Evolutionary conservation across 2,113 vertebrate genomes (phyloP).

Genomic region (Coreoperca whiteheadi): DNA sequence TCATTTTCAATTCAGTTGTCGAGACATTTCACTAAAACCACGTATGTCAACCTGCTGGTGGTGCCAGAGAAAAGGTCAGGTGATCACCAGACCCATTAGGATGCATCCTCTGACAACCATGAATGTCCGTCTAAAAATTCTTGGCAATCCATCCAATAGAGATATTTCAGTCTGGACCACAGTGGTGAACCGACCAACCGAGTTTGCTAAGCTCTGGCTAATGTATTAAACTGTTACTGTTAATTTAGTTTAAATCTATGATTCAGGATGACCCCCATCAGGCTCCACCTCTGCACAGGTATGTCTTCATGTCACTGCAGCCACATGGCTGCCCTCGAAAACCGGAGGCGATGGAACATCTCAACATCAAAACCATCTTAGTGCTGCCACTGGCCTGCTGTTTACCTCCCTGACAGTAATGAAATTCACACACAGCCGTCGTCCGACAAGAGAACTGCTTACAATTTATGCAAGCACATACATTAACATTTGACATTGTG

Average conservation of each 20-base stretch:
- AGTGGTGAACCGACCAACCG: not conserved
- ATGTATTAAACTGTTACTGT: no score
- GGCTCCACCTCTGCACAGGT: not conserved
- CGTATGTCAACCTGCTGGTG: no score
- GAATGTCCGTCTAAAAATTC: not conserved
- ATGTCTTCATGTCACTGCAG: constrained; percentile 48
- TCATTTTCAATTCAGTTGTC: no score
- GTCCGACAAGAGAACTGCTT: constrained; percentile 33
- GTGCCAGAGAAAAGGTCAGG: not conserved
- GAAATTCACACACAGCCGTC: constrained; percentile 60
- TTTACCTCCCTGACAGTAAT: constrained; percentile 69
- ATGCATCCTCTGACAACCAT: not conserved
- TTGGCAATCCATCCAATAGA: not conserved
- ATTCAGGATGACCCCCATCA: not conserved
- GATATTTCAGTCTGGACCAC: not conserved
- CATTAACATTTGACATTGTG: constrained; percentile 70
- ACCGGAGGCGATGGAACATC: constrained; percentile 20
- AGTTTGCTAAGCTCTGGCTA: not conserved
- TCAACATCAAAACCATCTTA: constrained; percentile 73
- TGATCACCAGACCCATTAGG: not conserved
- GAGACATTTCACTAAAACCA: no score
- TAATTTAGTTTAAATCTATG: not conserved
- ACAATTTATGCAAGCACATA: constrained; percentile 59
- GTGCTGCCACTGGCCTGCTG: constrained; percentile 67
- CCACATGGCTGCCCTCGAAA: constrained; percentile 60